Evolutionary conservation across 2,113 vertebrate genomes (phyloP).

Genomic region (Saguinus imperator): DNA sequence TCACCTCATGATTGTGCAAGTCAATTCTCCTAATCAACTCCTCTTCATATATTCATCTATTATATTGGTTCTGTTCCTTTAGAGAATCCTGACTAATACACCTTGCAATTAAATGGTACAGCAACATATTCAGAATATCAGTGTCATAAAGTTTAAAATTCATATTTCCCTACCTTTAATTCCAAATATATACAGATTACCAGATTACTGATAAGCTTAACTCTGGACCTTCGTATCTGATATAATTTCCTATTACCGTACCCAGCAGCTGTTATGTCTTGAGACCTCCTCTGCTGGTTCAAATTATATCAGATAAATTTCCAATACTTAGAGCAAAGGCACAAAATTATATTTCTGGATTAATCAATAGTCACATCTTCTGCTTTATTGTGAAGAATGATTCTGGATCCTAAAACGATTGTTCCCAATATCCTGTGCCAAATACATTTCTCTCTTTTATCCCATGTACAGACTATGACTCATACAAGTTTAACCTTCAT

Average conservation of each 20-base stretch:
- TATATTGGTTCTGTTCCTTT: too few relatives aligned
- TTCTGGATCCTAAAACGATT: neutral
- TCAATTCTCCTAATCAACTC: too few relatives aligned
- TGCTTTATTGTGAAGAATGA: neutral
- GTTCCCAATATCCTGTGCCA: neutral
- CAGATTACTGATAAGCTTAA: neutral
- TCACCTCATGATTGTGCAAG: too few relatives aligned
- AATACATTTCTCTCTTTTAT: neutral
- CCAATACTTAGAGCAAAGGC: neutral
- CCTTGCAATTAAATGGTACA: neutral
- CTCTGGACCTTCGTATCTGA: neutral
- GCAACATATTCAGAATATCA: neutral
- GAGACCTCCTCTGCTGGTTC: neutral
- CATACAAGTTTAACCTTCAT: neutral
- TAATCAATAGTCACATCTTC: neutral
- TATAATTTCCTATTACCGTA: neutral
- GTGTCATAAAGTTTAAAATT: neutral
- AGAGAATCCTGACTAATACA: too few relatives aligned
- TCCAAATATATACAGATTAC: neutral
- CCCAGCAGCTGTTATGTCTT: neutral
- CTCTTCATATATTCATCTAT: too few relatives aligned
- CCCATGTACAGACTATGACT: neutral
- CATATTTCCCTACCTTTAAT: neutral
- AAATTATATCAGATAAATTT: neutral
- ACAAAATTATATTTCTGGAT: neutral